Percentiles rank a stretch among this genome's conserved stretches.
phyloP scores from a whole-genome alignment of 2,888 invertebrate genomes.

The Mesodorylaimus sp. region DNA sequence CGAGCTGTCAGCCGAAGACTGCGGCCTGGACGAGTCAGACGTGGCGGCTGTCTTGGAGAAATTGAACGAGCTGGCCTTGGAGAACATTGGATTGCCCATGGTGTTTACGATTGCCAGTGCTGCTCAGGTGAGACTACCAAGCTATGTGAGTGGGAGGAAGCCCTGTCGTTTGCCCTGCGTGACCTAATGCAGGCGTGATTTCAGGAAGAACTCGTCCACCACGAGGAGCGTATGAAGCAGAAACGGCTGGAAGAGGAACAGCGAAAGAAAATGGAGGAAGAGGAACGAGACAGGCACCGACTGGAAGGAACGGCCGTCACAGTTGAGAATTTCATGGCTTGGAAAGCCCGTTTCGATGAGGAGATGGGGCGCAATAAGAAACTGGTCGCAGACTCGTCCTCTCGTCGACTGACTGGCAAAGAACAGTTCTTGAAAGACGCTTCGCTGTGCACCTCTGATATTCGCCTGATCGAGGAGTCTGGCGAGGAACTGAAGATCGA shows the following conservation, averaged over 20 bases:
- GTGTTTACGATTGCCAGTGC: slow-evolving; percentile 82
- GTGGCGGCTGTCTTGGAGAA: slow-evolving; percentile 38
- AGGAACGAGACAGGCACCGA: slow-evolving; percentile 19
- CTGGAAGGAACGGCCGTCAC: slow-evolving; percentile 83
- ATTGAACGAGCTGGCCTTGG: too few species aligned
- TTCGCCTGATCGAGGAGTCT: slow-evolving; percentile 40
- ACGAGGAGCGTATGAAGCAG: slow-evolving; percentile 55
- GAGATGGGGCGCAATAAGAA: slow-evolving; percentile 42
- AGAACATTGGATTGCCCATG: slow-evolving; percentile 92
- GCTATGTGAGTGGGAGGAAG: too few species aligned
- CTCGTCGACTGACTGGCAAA: slow-evolving; percentile 2
- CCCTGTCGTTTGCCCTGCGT: too few species aligned
- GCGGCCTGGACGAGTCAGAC: slow-evolving; percentile 42
- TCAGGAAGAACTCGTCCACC: slow-evolving; percentile 32
- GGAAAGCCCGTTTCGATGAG: slow-evolving; percentile 79
- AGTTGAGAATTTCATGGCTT: slow-evolving; percentile 78
- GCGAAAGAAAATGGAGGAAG: slow-evolving; percentile 47
- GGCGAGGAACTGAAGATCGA: slow-evolving; percentile 68
- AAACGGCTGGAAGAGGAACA: slow-evolving; percentile 46
- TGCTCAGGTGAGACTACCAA: too few species aligned
- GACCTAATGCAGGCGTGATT: too few species aligned
- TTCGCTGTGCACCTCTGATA: slow-evolving; percentile 82
- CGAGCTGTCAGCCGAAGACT: slow-evolving; percentile 43
- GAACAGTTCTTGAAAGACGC: slow-evolving; percentile 83
- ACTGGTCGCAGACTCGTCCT: not conserved